A percentile compares a stretch with the other conserved stretches of the same genome.
phyloP scores from a whole-genome alignment of 2,888 invertebrate genomes.

The Meta bourneti region DNA sequence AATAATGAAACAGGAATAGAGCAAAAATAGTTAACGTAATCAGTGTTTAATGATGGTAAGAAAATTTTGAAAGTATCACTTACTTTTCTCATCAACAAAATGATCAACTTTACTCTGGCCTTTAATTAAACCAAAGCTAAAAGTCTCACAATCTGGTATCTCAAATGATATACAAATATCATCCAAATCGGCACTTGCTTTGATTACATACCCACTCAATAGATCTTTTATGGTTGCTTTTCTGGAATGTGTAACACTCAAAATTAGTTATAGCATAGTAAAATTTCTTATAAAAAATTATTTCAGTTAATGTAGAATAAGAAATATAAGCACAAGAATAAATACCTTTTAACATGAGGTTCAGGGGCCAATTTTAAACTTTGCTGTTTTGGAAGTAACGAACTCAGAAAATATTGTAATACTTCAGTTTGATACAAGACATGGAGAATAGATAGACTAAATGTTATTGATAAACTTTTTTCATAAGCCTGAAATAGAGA shows the following conservation, averaged over 20 bases:
- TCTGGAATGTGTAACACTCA: slow-evolving; percentile 27
- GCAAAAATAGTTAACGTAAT: background rate
- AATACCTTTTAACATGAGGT: slow-evolving; percentile 31
- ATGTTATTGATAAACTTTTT: slow-evolving; percentile 44
- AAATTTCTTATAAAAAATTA: background rate
- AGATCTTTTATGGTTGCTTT: slow-evolving; percentile 28
- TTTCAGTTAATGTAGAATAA: background rate
- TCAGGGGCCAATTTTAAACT: background rate
- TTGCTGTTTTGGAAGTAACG: slow-evolving; percentile 20
- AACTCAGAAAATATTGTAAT: slow-evolving; percentile 63
- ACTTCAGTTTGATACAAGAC: slow-evolving; percentile 67
- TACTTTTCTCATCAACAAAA: slow-evolving; percentile 49
- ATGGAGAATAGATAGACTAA: slow-evolving; percentile 60
- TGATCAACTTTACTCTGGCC: slow-evolving; percentile 65
- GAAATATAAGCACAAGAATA: background rate
- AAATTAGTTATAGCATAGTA: background rate
- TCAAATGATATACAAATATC: slow-evolving; percentile 67
- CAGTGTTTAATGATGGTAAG: background rate
- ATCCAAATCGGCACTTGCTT: slow-evolving; percentile 46
- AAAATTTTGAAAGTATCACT: slow-evolving; percentile 3
- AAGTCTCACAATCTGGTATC: slow-evolving; percentile 67
- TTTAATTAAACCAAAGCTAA: slow-evolving; percentile 69
- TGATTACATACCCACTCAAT: slow-evolving; percentile 39
- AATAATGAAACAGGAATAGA: background rate
- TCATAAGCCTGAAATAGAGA: slow-evolving; percentile 36